phyloP scores from a whole-genome alignment of 2,888 invertebrate genomes.

The Pycnomerus fuliginosus region DNA sequence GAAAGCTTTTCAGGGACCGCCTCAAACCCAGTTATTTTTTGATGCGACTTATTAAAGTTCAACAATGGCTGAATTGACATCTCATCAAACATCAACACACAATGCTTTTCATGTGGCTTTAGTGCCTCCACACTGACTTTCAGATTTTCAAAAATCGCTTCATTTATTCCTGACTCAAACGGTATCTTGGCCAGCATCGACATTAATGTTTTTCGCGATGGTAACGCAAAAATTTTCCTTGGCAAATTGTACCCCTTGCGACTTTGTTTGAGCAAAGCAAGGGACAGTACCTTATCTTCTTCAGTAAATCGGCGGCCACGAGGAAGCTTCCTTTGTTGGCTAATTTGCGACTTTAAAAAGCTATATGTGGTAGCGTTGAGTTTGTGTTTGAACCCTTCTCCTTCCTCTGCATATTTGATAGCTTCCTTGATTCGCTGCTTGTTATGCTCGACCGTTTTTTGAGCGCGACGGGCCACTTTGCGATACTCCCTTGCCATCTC shows the following conservation, averaged over 20 bases:
- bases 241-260: conserved; percentile 19
- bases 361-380: background rate
- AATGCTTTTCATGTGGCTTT: conserved; percentile 1
- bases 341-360: conserved; percentile 1
- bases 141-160: conserved; percentile 2
- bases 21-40: conserved; percentile 13
- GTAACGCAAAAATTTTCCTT: conserved; percentile 18
- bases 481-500: background rate
- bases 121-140: background rate
- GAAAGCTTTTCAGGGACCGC: no score
- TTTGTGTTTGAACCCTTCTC: background rate
- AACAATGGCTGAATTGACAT: conserved; percentile 10
- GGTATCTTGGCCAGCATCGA: conserved; percentile 14
- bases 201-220: conserved; percentile 16
- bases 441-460: background rate
- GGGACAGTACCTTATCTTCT: conserved; percentile 21
- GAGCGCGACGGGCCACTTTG: background rate
- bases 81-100: conserved; percentile 21
- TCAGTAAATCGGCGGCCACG: conserved; percentile 9
- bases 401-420: background rate
- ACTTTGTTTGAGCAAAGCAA: conserved; percentile 21
- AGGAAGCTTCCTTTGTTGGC: conserved; percentile 1
- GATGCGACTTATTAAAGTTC: conserved; percentile 1
- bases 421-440: background rate
- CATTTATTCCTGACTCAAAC: conserved; percentile 15